phyloP scores from a whole-genome alignment of 2,888 invertebrate species.

The Callinectes sapidus region DNA sequence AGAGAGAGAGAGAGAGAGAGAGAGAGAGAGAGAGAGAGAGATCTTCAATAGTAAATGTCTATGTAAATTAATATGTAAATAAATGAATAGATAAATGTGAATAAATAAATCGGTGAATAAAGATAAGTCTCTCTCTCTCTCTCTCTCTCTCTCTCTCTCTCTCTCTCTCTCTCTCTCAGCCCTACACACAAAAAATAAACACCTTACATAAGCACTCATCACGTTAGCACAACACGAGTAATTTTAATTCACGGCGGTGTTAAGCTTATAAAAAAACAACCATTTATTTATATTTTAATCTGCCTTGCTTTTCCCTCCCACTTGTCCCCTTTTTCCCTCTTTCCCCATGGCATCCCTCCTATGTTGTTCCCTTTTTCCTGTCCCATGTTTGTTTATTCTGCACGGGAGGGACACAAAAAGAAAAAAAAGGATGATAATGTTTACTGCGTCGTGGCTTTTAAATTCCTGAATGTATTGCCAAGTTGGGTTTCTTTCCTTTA shows the following conservation, averaged over 20 bases:
- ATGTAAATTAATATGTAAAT: too few species aligned
- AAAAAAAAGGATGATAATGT: not conserved
- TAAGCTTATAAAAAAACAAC: not conserved
- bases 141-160: not conserved
- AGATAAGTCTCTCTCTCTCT: not conserved
- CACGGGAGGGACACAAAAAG: not conserved
- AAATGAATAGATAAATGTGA: not conserved
- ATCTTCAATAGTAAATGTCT: too few species aligned
- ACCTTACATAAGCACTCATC: not conserved
- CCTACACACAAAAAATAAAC: not conserved
- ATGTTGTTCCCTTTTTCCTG: not conserved
- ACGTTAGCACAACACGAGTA: not conserved
- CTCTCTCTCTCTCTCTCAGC: not conserved
- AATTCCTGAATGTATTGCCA: not conserved
- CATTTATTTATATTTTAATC: constrained; percentile 1
- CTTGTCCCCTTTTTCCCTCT: too few species aligned
- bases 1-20: not conserved
- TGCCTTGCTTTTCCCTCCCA: not conserved
- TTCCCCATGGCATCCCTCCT: not conserved
- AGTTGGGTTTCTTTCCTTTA: not conserved
- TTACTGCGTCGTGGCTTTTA: not conserved
- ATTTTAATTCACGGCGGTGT: not conserved
- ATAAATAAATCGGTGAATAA: not conserved
- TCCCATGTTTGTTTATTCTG: not conserved
- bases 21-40: not conserved